Conservation (phyloP, 1,140 invertebrate species). For the Antheraea mylitta region DNA sequence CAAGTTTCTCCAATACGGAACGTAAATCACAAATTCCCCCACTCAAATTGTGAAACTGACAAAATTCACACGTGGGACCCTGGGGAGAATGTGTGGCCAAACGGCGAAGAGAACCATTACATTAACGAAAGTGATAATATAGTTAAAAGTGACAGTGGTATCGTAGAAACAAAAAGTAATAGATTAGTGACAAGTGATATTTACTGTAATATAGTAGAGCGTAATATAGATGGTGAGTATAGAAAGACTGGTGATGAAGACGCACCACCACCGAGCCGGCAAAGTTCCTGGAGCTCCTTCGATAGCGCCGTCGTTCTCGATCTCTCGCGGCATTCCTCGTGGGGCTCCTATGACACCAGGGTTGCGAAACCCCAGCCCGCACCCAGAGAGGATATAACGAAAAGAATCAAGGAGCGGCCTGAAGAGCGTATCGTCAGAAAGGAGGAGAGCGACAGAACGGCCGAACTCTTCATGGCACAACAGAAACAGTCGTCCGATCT, state of each 20-base stretch:
- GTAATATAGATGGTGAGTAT: slow-evolving; percentile 86
- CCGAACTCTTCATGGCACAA: slow-evolving; percentile 29
- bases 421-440: slow-evolving; percentile 27
- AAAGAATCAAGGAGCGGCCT: slow-evolving; percentile 50
- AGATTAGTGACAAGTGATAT: slow-evolving; percentile 78
- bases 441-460: slow-evolving; percentile 20
- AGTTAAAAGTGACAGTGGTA: slow-evolving; percentile 78
- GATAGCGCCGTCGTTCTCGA: slow-evolving; percentile 87
- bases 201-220: slow-evolving; percentile 86
- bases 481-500: slow-evolving; percentile 52
- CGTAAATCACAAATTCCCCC: slow-evolving; percentile 42
- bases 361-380: slow-evolving; percentile 56
- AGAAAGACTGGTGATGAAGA: slow-evolving; percentile 77
- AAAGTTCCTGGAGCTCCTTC: slow-evolving; percentile 90
- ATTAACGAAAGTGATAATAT: slow-evolving; percentile 69
- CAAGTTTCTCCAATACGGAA: slow-evolving; percentile 45
- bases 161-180: slow-evolving; percentile 61
- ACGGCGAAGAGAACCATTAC: slow-evolving; percentile 43
- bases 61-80: slow-evolving; percentile 84
- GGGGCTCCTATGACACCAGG: slow-evolving; percentile 87
- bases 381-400: slow-evolving; percentile 35
- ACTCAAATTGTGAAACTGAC: slow-evolving; percentile 55
- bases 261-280: slow-evolving; percentile 79
- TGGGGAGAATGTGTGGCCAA: slow-evolving; percentile 65
- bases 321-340: slow-evolving; percentile 89